Evolutionary conservation across 2,888 invertebrate species (phyloP).

Genomic region (Lasioglossum malachurum): DNA sequence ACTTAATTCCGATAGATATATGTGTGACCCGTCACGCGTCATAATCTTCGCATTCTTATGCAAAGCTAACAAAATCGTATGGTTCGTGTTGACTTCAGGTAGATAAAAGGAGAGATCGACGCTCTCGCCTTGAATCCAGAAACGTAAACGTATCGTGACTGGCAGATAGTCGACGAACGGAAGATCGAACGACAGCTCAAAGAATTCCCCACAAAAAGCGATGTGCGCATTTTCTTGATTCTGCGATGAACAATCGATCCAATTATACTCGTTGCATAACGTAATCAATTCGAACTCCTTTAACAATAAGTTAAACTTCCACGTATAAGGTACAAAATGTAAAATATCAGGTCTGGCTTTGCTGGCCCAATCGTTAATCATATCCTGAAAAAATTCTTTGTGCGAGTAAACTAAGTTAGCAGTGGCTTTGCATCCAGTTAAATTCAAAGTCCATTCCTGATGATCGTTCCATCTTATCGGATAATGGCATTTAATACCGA

Average conservation of each 20-base stretch:
- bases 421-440: slow-evolving; percentile 98
- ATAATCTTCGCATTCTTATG: slow-evolving; percentile 95
- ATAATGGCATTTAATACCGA: slow-evolving; percentile 94
- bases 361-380: slow-evolving; percentile 98
- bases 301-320: slow-evolving; percentile 95
- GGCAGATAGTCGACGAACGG: slow-evolving; percentile 98
- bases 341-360: slow-evolving; percentile 97
- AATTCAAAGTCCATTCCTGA: slow-evolving; percentile 96
- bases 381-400: slow-evolving; percentile 96
- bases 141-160: slow-evolving; percentile 93
- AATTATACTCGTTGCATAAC: slow-evolving; percentile 98
- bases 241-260: slow-evolving; percentile 99
- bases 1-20: slow-evolving; percentile 86
- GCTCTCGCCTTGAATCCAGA: slow-evolving; percentile 98
- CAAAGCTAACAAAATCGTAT: slow-evolving; percentile 92
- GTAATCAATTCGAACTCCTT: slow-evolving; percentile 98
- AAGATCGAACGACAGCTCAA: slow-evolving; percentile 96
- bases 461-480: slow-evolving; percentile 98
- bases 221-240: slow-evolving; percentile 98
- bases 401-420: slow-evolving; percentile 97
- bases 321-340: slow-evolving; percentile 98
- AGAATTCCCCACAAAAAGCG: slow-evolving; percentile 96
- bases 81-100: slow-evolving; percentile 96
- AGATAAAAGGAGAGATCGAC: slow-evolving; percentile 95
- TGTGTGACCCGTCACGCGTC: slow-evolving; percentile 90